phyloP scores from a whole-genome alignment of 2,888 invertebrate genomes.

The Polia nebulosa region DNA sequence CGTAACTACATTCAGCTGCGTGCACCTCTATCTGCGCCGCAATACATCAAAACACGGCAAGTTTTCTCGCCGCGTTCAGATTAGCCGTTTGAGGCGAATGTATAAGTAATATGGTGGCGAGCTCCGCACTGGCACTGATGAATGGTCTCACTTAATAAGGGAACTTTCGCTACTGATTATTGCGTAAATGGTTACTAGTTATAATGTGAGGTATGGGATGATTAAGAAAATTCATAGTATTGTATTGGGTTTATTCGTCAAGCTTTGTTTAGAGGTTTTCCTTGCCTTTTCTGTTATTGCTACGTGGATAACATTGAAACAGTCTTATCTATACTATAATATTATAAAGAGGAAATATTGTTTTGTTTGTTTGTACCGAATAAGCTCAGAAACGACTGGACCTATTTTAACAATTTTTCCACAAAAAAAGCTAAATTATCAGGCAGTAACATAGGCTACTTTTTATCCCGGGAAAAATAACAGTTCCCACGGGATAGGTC shows the following conservation, averaged over 20 bases:
- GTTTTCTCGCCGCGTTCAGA: constrained; percentile 68
- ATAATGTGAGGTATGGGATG: constrained; percentile 15
- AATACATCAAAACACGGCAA: constrained; percentile 72
- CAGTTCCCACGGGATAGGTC: no score
- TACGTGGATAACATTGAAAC: no score
- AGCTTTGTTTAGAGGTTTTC: not conserved
- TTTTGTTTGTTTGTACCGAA: no score
- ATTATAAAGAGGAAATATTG: no score
- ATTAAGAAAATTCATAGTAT: not conserved
- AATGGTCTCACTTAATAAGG: constrained; percentile 70
- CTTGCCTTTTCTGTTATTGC: not conserved
- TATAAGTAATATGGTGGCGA: constrained; percentile 80
- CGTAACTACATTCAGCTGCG: constrained; percentile 13
- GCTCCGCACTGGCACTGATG: constrained; percentile 78
- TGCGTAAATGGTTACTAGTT: constrained; percentile 29
- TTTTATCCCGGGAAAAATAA: no score
- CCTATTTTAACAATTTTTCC: no score
- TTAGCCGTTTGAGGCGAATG: constrained; percentile 78
- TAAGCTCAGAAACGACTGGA: no score
- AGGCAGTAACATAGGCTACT: no score
- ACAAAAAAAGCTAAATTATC: no score
- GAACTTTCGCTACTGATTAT: constrained; percentile 56
- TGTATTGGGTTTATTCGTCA: constrained; percentile 5
- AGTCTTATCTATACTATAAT: no score
- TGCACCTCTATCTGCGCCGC: constrained; percentile 40